These are phyloP conservation scores for Takifugu flavidus DNA, from an alignment of 2,113 vertebrate genomes.

Conservation along the genomic window DNA sequence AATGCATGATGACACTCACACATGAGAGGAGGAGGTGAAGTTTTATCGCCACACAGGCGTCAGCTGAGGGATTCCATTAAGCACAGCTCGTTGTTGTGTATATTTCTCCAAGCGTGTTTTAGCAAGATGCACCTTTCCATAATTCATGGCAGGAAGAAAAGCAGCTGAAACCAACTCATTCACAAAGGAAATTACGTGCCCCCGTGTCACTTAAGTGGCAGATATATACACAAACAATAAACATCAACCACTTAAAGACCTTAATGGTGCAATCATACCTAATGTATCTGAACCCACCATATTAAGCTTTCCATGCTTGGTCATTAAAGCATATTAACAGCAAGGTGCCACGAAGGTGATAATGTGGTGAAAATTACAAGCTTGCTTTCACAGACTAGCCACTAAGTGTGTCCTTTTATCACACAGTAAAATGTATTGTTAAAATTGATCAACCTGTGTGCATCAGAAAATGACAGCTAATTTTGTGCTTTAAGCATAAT, in stretches of 20 bases:
- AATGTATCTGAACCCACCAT: constrained; percentile 18
- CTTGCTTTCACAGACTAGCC: constrained; percentile 45
- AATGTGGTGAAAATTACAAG: constrained; percentile 58
- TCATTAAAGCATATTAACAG: constrained; percentile 24
- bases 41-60: constrained; percentile 23
- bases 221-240: neutral
- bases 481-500: too few species aligned
- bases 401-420: constrained; percentile 61
- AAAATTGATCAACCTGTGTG: constrained; percentile 42
- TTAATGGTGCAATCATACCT: constrained; percentile 18
- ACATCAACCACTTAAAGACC: constrained; percentile 3
- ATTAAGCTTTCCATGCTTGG: constrained; percentile 37
- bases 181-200: neutral
- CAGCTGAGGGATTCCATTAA: constrained; percentile 16
- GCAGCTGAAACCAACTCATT: neutral
- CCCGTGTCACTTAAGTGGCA: constrained; percentile 1
- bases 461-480: neutral
- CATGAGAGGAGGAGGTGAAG: constrained; percentile 27
- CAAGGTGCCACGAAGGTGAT: constrained; percentile 40
- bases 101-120: neutral
- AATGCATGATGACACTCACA: constrained; percentile 42
- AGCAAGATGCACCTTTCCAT: constrained; percentile 5
- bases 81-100: neutral
- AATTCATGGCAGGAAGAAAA: constrained; percentile 10
- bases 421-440: constrained; percentile 56